Base-by-base conservation (phyloP, 2,888 invertebrate species). In the Philereme vetulata region DNA sequence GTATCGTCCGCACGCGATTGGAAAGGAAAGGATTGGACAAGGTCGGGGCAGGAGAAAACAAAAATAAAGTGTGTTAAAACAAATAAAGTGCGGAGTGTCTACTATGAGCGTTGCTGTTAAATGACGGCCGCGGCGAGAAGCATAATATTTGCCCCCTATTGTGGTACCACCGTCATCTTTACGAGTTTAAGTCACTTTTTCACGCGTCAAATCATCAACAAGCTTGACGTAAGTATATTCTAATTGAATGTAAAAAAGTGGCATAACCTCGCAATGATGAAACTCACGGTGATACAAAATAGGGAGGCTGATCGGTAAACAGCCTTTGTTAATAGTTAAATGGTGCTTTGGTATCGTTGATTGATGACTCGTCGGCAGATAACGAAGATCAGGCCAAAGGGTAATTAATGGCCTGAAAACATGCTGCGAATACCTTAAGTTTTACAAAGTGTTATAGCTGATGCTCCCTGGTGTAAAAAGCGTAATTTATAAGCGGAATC, bases 361-460 rank as follows among this genome's bases (percentile, higher is more conserved):
- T 92, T 90, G 90, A 91, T 92, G 88, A 82, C 76, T 72, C 86
- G 86, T 87, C 86, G 74, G 77, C 76, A 75, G 72, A 68, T 65
- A 62, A 10, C 42, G 42, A 71, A 69, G 67, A 70, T 68, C 70
- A 74, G 67, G 46, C 68, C 69, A 62, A 65, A 71, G 69, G 72
- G 74, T 78, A 67, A 68, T 68, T 68, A 62, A 68, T 68, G 68
- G 46, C 54, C 38, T 49, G 7, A 55, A 65, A 63, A 67, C 66
- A 68, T 68, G 66, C 66, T 57, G 64, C 50, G 61, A 47, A 6
- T 38, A 38, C 50, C 56, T 56, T 53, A 43, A 21, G 21, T 21
- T 44, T 33, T 21, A 36, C 40, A 45, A 47, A 51, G 21, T 21
- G 21, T 21, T 21, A 21, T 21, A 21, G 21, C 21, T 21, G 21